Evolutionary conservation across 1,140 invertebrate genomes (phyloP), one percentile per base, ranked within the genome.

Genomic region (Cotesia typhae): DNA sequence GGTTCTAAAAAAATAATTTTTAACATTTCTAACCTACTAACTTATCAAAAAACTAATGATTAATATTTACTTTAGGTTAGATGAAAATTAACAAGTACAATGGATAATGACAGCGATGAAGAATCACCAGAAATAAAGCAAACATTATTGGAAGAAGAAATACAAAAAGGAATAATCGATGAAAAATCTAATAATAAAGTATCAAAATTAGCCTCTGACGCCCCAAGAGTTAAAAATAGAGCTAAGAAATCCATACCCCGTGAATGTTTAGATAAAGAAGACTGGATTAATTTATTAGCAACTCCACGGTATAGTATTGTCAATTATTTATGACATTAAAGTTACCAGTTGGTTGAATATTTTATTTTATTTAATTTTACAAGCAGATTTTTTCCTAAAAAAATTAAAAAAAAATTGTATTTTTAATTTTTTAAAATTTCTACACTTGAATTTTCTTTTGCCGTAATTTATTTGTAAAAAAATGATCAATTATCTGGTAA

Each of bases 281-380:
- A 81, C n/a, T 76, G 84, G 73, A 41, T 83, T 1, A 47, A 85
- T 5, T 36, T 81, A 20, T 77, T 85, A 35, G 71, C 84, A 3
- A 81, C 71, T 1, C 78, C 81, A 12, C 80, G 74, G 84, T 84
- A 75, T 47, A 14, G 57, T 4, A 36, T 57, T 68, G 3, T 14
- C 12, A 70, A 51, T 47, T 38, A 59, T 52, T 5, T 6, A 14
- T 37, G 28, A 68, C 28, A 28, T 28, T 28, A 28, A 28, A 28
- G 28, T 28, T 28, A 28, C 28, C 28, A 28, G 28, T 28, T 28
- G 28, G 28, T 28, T 28, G 28, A 28, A 28, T 28, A 28, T 2
- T 28, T 28, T 28, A 28, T 28, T 28, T 28, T 28, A 28, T 28
- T 28, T 28, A 2, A 28, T 14, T 14, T 14, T 14, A 14, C 20